These are phyloP conservation scores for Eulemur coronatus DNA, from an alignment of 2,797 vertebrate genomes.

Conservation along the genomic window DNA sequence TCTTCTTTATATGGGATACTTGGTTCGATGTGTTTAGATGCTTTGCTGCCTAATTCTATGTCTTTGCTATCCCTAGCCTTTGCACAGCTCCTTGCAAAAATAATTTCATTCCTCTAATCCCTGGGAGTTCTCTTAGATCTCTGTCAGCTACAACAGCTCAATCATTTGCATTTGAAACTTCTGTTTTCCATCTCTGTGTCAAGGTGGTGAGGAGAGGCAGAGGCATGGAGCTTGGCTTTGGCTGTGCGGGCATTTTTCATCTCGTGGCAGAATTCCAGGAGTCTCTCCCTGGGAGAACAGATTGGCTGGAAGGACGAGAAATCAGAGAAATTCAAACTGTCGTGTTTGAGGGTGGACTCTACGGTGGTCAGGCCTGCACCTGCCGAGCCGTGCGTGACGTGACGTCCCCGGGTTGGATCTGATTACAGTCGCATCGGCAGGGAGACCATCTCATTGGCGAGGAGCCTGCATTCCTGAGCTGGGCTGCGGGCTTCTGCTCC, in stretches of 20 bases:
- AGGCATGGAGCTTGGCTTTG: conserved; percentile 30
- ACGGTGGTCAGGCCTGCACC: conserved; percentile 52
- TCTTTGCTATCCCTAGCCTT: not conserved
- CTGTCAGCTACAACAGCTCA: conserved; percentile 41
- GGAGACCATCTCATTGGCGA: conserved; percentile 3
- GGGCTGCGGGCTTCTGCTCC: conserved; percentile 39
- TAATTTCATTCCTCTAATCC: conserved; percentile 30
- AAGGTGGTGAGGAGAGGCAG: conserved; percentile 52
- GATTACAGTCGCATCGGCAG: conserved; percentile 28
- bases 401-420: conserved; percentile 40
- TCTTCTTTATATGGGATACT: not conserved
- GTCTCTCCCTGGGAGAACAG: conserved; percentile 49
- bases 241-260: conserved; percentile 60
- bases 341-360: conserved; percentile 48
- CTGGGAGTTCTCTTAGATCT: conserved; percentile 30
- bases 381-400: conserved; percentile 29
- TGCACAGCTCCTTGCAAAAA: not conserved
- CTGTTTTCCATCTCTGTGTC: conserved; percentile 60
- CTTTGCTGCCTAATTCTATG: not conserved
- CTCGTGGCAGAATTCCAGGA: conserved; percentile 55
- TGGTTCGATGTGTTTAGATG: not conserved
- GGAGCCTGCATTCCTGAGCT: conserved; percentile 38
- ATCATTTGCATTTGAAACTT: conserved; percentile 49
- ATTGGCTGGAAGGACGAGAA: conserved; percentile 38
- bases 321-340: conserved; percentile 6